Evolutionary conservation across 64 coral and sea anemone genomes (phyloP).

Genomic region (Montipora cactus): DNA sequence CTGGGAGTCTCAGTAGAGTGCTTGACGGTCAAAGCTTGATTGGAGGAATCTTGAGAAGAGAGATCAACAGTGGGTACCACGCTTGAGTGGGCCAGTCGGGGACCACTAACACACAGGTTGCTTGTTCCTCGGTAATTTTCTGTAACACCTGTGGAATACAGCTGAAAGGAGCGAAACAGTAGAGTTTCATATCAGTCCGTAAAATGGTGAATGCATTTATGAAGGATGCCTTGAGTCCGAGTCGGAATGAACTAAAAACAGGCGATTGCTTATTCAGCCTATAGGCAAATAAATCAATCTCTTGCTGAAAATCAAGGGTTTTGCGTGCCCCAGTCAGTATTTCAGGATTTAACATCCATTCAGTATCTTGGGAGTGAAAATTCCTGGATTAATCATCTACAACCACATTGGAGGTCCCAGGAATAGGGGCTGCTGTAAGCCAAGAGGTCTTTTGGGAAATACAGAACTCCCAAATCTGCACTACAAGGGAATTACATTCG

Average conservation of each 20-base stretch:
- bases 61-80: slow-evolving; percentile 45
- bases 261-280: too few relatives aligned
- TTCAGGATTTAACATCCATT: too few relatives aligned
- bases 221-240: too few relatives aligned
- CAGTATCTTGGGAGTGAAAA: too few relatives aligned
- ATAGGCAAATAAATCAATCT: too few relatives aligned
- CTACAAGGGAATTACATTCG: slow-evolving; percentile 18
- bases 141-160: slow-evolving; percentile 16
- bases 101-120: slow-evolving; percentile 23
- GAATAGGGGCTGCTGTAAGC: not conserved
- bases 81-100: slow-evolving; percentile 54
- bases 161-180: not conserved
- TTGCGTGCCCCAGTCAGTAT: too few relatives aligned
- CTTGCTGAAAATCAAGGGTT: too few relatives aligned
- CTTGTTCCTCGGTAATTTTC: slow-evolving; percentile 41
- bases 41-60: slow-evolving; percentile 17
- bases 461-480: slow-evolving; percentile 49
- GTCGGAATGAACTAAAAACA: too few relatives aligned
- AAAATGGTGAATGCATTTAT: too few relatives aligned
- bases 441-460: slow-evolving; percentile 22
- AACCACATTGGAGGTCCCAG: too few relatives aligned
- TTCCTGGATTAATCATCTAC: too few relatives aligned
- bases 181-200: not conserved
- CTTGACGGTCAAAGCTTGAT: not conserved
- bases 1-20: slow-evolving; percentile 25